phyloP scores from a whole-genome alignment of 2,113 vertebrate species.

The Gymnarchus niloticus region DNA sequence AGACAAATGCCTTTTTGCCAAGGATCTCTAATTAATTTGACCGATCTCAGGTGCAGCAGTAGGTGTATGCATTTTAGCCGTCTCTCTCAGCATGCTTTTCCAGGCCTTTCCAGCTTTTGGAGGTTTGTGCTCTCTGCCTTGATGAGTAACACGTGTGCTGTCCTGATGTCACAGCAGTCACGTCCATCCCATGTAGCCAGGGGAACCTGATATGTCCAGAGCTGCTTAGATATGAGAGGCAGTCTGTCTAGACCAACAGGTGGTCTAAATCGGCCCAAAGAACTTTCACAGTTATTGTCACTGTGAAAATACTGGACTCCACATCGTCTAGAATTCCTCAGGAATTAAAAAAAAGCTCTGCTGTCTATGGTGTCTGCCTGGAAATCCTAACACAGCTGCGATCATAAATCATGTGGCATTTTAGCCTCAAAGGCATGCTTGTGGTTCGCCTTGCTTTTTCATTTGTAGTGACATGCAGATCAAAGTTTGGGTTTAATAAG shows the following conservation, averaged over 20 bases:
- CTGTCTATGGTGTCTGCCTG: background rate
- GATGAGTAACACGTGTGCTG: slow-evolving; percentile 24
- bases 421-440: background rate
- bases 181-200: slow-evolving; percentile 24
- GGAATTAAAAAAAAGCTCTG: background rate
- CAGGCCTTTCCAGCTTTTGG: background rate
- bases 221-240: slow-evolving; percentile 27
- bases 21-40: background rate
- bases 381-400: background rate
- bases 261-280: slow-evolving; percentile 15
- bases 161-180: slow-evolving; percentile 37
- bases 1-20: too few relatives aligned
- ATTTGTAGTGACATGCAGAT: background rate
- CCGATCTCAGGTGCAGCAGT: too few relatives aligned
- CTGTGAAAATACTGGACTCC: background rate
- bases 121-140: background rate
- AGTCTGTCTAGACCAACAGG: slow-evolving; percentile 30
- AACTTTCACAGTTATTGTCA: background rate
- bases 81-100: background rate
- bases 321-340: background rate
- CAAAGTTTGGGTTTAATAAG: background rate
- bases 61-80: background rate
- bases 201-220: slow-evolving; percentile 21
- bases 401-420: background rate
- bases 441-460: background rate